Conservation (phyloP, 2,888 invertebrate genomes). For the Nomada flava region DNA sequence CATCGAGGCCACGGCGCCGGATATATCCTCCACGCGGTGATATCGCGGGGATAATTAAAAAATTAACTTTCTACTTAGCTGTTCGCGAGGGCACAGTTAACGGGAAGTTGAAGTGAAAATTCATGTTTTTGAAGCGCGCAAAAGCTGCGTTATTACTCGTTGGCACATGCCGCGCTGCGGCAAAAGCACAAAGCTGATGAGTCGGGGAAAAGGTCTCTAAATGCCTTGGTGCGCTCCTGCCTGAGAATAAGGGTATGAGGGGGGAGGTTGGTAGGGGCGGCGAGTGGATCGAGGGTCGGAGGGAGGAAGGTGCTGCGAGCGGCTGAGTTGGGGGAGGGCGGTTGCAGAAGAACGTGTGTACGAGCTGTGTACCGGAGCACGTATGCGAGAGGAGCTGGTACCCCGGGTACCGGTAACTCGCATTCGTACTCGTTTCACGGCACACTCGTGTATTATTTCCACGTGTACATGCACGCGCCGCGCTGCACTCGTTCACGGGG, state of each 20-base stretch:
- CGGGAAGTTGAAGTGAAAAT: slow-evolving; percentile 84
- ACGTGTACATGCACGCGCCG: slow-evolving; percentile 58
- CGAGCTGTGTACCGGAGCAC: slow-evolving; percentile 63
- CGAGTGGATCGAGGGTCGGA: slow-evolving; percentile 35
- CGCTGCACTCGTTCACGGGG: slow-evolving; percentile 70
- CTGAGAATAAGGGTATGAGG: slow-evolving; percentile 62
- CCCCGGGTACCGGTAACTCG: slow-evolving; percentile 75
- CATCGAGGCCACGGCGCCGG: slow-evolving; percentile 25
- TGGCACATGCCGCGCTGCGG: slow-evolving; percentile 69
- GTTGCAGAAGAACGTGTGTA: slow-evolving; percentile 60
- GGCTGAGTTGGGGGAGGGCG: background rate
- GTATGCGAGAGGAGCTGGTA: slow-evolving; percentile 64
- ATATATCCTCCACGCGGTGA: slow-evolving; percentile 51
- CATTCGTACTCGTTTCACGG: slow-evolving; percentile 71
- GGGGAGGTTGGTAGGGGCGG: slow-evolving; percentile 23
- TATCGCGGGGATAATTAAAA: slow-evolving; percentile 78
- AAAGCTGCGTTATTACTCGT: slow-evolving; percentile 78
- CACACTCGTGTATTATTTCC: slow-evolving; percentile 67
- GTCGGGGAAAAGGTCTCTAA: slow-evolving; percentile 83
- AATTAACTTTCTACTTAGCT: slow-evolving; percentile 83
- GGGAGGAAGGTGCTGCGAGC: slow-evolving; percentile 17
- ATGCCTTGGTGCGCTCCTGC: slow-evolving; percentile 78
- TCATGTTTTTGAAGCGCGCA: slow-evolving; percentile 82
- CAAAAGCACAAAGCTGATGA: slow-evolving; percentile 84
- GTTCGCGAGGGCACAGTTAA: slow-evolving; percentile 78